These are phyloP conservation scores for Noctua janthina DNA, from an alignment of 2,888 invertebrate genomes.

Conservation along the genomic window DNA sequence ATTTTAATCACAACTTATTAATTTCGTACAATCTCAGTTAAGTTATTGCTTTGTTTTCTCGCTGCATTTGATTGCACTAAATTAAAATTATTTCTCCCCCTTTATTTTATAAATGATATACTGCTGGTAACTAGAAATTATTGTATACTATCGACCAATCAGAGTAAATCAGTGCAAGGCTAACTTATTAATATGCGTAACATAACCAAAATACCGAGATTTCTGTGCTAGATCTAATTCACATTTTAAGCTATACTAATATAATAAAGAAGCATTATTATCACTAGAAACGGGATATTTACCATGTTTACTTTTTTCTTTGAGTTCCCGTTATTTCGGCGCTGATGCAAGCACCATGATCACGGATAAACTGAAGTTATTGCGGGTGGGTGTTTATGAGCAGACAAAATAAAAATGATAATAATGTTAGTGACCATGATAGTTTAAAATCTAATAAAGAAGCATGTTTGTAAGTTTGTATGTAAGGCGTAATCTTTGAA, in stretches of 20 bases:
- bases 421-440: too few species aligned
- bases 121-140: neutral
- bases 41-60: neutral
- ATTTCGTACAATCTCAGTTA: slow-evolving; percentile 5
- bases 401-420: too few species aligned
- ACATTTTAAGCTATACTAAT: neutral
- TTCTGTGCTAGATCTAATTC: neutral
- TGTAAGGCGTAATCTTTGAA: too few species aligned
- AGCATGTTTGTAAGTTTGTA: too few species aligned
- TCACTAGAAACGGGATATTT: too few species aligned
- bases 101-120: neutral
- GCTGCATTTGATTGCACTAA: neutral
- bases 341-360: too few species aligned
- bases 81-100: neutral
- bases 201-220: neutral
- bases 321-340: too few species aligned
- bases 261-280: too few species aligned
- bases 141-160: neutral
- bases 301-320: too few species aligned
- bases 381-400: too few species aligned
- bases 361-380: too few species aligned
- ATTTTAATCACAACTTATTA: neutral
- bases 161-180: neutral
- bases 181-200: neutral
- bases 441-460: too few species aligned